These are phyloP conservation scores for Pseudonaja textilis DNA, from an alignment of 2,113 vertebrate species.

Conservation along the genomic window DNA sequence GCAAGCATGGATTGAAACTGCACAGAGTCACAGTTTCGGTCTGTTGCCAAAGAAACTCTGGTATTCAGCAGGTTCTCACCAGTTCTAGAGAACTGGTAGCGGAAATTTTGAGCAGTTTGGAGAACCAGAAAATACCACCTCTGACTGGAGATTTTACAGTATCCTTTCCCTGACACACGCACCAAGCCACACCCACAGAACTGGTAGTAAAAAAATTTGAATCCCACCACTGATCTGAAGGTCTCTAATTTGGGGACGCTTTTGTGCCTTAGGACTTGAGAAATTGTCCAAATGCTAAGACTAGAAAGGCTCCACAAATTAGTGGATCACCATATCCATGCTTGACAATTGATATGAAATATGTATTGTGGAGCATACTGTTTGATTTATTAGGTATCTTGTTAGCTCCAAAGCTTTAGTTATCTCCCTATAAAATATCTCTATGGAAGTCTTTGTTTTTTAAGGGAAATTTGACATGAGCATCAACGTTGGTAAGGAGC, in stretches of 20 bases:
- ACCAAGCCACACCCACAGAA: too few species aligned
- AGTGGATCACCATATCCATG: background rate
- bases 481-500: background rate
- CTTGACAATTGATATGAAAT: background rate
- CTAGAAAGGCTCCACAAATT: background rate
- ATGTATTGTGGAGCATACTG: background rate
- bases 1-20: too few species aligned
- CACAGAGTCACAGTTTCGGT: rapidly evolving
- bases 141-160: too few species aligned
- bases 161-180: too few species aligned
- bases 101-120: too few species aligned
- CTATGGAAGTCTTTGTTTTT: background rate
- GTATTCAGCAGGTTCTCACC: too few species aligned
- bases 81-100: too few species aligned
- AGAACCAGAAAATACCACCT: too few species aligned
- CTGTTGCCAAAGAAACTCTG: too few species aligned
- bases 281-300: background rate
- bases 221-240: background rate
- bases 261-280: background rate
- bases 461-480: background rate
- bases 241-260: background rate
- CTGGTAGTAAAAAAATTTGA: too few species aligned
- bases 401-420: background rate
- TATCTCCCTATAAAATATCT: background rate
- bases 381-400: background rate